These are phyloP conservation scores for Chromis chromis DNA, from an alignment of 2,797 vertebrate genomes.

Conservation along the genomic window DNA sequence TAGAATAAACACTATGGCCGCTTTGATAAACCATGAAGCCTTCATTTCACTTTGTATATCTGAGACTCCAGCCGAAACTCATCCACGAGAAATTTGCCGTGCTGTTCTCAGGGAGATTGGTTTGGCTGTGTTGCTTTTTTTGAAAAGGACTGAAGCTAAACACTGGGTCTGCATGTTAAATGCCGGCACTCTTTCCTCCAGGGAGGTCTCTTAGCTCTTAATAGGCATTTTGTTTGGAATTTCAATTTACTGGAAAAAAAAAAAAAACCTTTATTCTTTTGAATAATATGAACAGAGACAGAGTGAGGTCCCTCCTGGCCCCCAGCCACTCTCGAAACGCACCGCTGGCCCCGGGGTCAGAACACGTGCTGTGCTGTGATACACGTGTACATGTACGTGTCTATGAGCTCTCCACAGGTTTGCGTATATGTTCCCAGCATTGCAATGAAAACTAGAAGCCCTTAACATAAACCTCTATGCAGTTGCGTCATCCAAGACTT, in stretches of 20 bases:
- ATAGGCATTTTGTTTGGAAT: slow-evolving; percentile 79
- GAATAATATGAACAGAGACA: slow-evolving; percentile 71
- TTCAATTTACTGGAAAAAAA: slow-evolving; percentile 66
- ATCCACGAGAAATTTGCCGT: slow-evolving; percentile 67
- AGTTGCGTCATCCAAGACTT: slow-evolving; percentile 1
- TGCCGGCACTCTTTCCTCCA: slow-evolving; percentile 56
- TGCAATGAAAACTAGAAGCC: slow-evolving; percentile 25
- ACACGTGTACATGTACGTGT: slow-evolving; percentile 21
- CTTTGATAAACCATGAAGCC: slow-evolving; percentile 78
- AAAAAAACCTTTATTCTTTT: slow-evolving; percentile 63
- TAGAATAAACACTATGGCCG: slow-evolving; percentile 72
- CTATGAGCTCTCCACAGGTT: slow-evolving; percentile 10
- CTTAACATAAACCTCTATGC: neutral
- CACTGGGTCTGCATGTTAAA: slow-evolving; percentile 77
- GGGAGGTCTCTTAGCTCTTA: slow-evolving; percentile 73
- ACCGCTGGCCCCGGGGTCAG: slow-evolving; percentile 37
- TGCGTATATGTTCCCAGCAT: slow-evolving; percentile 14
- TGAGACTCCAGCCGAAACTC: slow-evolving; percentile 59
- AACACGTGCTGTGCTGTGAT: slow-evolving; percentile 43
- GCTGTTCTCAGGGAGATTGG: slow-evolving; percentile 69
- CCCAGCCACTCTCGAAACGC: slow-evolving; percentile 13
- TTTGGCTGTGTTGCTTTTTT: slow-evolving; percentile 65
- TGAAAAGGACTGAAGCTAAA: slow-evolving; percentile 65
- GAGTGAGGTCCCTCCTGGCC: slow-evolving; percentile 52
- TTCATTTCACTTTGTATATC: slow-evolving; percentile 76